Conservation (phyloP, 2,888 invertebrate genomes). For the Galeopsomyia nigrocyanea region DNA sequence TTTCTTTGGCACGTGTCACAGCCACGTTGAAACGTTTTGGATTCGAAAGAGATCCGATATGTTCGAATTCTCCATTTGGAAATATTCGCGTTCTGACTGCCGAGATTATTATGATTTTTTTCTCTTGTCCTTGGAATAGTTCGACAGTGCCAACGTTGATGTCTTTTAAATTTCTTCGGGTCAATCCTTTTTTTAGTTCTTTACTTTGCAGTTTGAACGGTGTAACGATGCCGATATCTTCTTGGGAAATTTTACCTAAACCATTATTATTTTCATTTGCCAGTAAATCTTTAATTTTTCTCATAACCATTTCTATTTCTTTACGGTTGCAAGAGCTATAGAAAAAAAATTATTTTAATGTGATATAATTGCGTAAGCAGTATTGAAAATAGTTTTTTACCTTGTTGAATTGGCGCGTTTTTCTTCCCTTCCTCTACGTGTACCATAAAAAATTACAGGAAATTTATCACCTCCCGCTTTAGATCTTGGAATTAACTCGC, state of each 20-base stretch:
- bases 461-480: constrained; percentile 67
- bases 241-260: constrained; percentile 51
- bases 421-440: constrained; percentile 72
- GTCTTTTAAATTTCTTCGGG: constrained; percentile 61
- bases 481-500: constrained; percentile 71
- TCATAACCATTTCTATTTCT: constrained; percentile 73
- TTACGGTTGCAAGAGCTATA: constrained; percentile 73
- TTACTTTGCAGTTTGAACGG: constrained; percentile 70
- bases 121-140: constrained; percentile 88
- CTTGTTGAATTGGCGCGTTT: constrained; percentile 70
- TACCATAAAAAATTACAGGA: constrained; percentile 74
- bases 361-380: constrained; percentile 22
- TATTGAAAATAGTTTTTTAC: constrained; percentile 54
- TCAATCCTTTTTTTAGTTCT: too few species aligned
- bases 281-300: constrained; percentile 73
- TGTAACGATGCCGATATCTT: constrained; percentile 74
- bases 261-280: constrained; percentile 52
- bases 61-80: constrained; percentile 71
- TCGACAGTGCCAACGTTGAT: constrained; percentile 87
- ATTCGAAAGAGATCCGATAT: constrained; percentile 73
- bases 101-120: constrained; percentile 85
- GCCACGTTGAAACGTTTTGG: constrained; percentile 77
- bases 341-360: not conserved
- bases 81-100: constrained; percentile 80
- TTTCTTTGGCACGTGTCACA: constrained; percentile 78